Conservation (phyloP, 2,888 invertebrate species). For the Luffia ferchaultella region DNA sequence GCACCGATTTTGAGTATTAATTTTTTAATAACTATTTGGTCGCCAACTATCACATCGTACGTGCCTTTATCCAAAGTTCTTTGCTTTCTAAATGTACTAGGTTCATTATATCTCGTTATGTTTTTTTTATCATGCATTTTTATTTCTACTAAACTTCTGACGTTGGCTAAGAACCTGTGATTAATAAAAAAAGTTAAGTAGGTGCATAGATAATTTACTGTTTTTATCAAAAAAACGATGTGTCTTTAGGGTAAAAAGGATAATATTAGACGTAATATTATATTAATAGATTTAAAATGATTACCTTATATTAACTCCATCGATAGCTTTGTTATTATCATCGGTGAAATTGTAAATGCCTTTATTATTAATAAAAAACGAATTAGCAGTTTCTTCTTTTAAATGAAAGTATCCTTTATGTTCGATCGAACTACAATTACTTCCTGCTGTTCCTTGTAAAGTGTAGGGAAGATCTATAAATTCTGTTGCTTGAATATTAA, state of each 20-base stretch:
- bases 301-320: conserved; percentile 44
- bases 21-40: conserved; percentile 25
- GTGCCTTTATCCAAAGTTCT: conserved; percentile 31
- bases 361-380: conserved; percentile 36
- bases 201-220: too few species aligned
- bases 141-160: conserved; percentile 24
- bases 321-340: conserved; percentile 49
- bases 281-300: conserved; percentile 4
- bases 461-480: conserved; percentile 35
- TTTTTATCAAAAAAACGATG: too few species aligned
- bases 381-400: conserved; percentile 41
- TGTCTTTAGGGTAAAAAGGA: too few species aligned
- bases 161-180: conserved; percentile 49
- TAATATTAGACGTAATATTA: not conserved
- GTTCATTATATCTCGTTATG: conserved; percentile 23
- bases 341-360: conserved; percentile 39
- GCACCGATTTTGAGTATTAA: conserved; percentile 67
- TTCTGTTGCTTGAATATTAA: conserved; percentile 31
- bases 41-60: conserved; percentile 41
- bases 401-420: conserved; percentile 31
- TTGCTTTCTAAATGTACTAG: conserved; percentile 28
- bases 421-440: conserved; percentile 25
- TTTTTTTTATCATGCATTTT: conserved; percentile 31
- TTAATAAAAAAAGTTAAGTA: too few species aligned
- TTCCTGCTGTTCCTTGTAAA: conserved; percentile 28